Percentiles rank a stretch among this genome's conserved stretches.
These are phyloP conservation scores for Trichechus manatus DNA, from an alignment of 2,113 vertebrate genomes.

Conservation along the genomic window DNA sequence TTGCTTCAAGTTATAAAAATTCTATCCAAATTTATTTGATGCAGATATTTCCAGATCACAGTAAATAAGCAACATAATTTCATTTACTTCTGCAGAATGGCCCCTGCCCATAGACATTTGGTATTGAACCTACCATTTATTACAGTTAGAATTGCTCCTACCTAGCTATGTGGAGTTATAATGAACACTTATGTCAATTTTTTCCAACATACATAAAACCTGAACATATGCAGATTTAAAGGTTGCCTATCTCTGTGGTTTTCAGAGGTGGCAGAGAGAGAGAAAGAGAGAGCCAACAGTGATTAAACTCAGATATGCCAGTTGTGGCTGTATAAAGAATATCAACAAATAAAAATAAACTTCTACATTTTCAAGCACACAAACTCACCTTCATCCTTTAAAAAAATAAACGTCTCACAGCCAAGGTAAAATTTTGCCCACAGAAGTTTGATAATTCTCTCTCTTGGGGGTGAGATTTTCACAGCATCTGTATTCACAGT, in stretches of 20 bases:
- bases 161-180: background rate
- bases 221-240: conserved; percentile 52
- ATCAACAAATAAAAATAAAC: conserved; percentile 32
- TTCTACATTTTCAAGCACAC: conserved; percentile 22
- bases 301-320: background rate
- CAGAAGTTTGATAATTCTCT: background rate
- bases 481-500: background rate
- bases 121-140: conserved; percentile 23
- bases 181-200: conserved; percentile 22
- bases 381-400: background rate
- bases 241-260: background rate
- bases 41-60: conserved; percentile 56
- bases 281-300: background rate
- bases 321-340: background rate
- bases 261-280: background rate
- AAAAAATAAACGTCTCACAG: background rate
- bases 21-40: conserved; percentile 66
- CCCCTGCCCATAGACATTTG: background rate
- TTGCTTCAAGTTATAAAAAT: conserved; percentile 54
- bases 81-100: background rate
- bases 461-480: background rate
- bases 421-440: conserved; percentile 18
- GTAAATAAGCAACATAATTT: conserved; percentile 63
- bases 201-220: background rate
- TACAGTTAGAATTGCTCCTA: conserved; percentile 56